Percentiles rank a stretch among this genome's conserved stretches.
Evolutionary conservation across 1,140 invertebrate genomes (phyloP).

Genomic region (Venturia canescens): DNA sequence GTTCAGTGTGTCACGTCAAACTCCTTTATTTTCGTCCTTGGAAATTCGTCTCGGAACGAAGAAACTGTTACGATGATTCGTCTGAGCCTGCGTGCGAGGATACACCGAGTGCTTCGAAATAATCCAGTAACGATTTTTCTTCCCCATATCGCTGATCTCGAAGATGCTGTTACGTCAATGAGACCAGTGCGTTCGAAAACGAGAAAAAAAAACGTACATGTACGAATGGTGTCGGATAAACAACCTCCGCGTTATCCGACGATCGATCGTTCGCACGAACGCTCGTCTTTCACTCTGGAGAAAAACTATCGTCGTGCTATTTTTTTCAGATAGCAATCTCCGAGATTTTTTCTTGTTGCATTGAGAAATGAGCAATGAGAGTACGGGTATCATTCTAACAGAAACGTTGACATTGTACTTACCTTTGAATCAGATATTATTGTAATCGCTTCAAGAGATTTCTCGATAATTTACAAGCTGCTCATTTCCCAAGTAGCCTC

Average conservation of each 20-base stretch:
- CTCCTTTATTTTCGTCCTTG: too few species aligned
- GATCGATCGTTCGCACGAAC: constrained; percentile 59
- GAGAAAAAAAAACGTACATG: constrained; percentile 47
- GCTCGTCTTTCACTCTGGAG: constrained; percentile 63
- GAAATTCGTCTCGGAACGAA: too few species aligned
- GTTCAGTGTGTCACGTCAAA: too few species aligned
- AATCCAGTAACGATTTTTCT: constrained; percentile 20
- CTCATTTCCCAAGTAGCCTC: not conserved
- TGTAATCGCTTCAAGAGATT: constrained; percentile 35
- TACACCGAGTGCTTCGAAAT: not conserved
- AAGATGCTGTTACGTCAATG: constrained; percentile 33
- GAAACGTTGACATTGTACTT: constrained; percentile 55
- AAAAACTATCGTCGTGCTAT: constrained; percentile 36
- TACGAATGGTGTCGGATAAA: not conserved
- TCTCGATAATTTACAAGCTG: constrained; percentile 36
- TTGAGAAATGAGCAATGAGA: constrained; percentile 6
- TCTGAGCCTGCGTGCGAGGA: constrained; percentile 8
- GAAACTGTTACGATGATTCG: not conserved
- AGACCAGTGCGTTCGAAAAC: not conserved
- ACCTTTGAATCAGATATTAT: constrained; percentile 56
- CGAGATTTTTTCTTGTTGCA: constrained; percentile 24
- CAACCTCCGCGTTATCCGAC: constrained; percentile 59
- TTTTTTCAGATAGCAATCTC: constrained; percentile 25
- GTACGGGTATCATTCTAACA: constrained; percentile 30
- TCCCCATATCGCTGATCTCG: constrained; percentile 24